Evolutionary conservation across 1,140 invertebrate genomes (phyloP).

Genomic region (Oscheius sp.): DNA sequence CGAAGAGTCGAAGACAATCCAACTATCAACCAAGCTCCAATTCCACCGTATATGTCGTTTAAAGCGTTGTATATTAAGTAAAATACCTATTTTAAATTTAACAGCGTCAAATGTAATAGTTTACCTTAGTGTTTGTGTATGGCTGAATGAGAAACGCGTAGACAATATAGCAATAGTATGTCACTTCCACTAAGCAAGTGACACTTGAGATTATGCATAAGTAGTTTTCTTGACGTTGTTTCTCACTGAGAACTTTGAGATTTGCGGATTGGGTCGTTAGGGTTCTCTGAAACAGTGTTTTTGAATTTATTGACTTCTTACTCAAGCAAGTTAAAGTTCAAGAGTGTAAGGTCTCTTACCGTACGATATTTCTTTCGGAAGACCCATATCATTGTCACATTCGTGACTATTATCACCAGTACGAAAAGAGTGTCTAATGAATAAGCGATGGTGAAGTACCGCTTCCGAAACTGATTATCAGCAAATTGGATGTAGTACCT

Average conservation of each 20-base stretch:
- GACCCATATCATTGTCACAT: conserved; percentile 22
- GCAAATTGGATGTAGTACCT: conserved; percentile 27
- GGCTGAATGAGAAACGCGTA: conserved; percentile 28
- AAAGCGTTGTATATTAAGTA: conserved; percentile 30
- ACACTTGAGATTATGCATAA: conserved; percentile 15
- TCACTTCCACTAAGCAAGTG: conserved; percentile 24
- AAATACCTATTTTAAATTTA: conserved; percentile 19
- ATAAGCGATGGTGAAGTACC: conserved; percentile 29
- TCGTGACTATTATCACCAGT: conserved; percentile 18
- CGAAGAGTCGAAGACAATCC: not conserved
- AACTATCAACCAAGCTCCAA: conserved; percentile 20
- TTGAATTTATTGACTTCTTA: not conserved
- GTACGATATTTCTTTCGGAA: conserved; percentile 21
- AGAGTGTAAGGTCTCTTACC: not conserved
- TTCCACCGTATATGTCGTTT: conserved; percentile 25
- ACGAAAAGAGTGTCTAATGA: conserved; percentile 25
- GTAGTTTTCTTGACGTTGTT: conserved; percentile 28
- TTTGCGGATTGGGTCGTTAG: conserved; percentile 6
- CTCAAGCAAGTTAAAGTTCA: not conserved
- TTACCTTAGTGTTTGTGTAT: conserved; percentile 1
- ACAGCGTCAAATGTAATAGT: not conserved
- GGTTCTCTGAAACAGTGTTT: conserved; percentile 8
- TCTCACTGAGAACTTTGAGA: conserved; percentile 30
- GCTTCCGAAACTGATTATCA: conserved; percentile 15
- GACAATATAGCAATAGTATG: conserved; percentile 27